Evolutionary conservation across 1,140 invertebrate genomes (phyloP).

Genomic region (Euwallacea fornicatus): DNA sequence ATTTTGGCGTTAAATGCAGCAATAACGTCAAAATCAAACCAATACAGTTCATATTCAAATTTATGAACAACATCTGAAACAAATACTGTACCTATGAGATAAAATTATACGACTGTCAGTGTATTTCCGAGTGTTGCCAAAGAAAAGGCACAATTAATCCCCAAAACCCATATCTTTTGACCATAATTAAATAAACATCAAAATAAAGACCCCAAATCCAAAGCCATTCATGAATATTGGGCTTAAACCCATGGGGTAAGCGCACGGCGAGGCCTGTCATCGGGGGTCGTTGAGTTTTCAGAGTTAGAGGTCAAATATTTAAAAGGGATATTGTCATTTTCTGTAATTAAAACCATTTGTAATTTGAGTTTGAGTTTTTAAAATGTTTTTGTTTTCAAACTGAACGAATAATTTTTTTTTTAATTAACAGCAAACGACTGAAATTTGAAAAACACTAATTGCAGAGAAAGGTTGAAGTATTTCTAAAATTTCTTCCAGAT

Average conservation of each 20-base stretch:
- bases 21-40: slow-evolving; percentile 11
- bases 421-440: too few species aligned
- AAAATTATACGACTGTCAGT: too few species aligned
- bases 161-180: slow-evolving; percentile 28
- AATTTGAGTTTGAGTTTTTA: too few species aligned
- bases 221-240: slow-evolving; percentile 30
- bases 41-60: not conserved
- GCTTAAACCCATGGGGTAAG: slow-evolving; percentile 19
- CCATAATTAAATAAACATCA: slow-evolving; percentile 38
- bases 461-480: too few species aligned
- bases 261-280: slow-evolving; percentile 12
- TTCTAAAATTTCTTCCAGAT: too few species aligned
- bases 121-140: too few species aligned
- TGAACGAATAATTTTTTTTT: too few species aligned
- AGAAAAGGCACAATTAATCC: slow-evolving; percentile 23
- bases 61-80: too few species aligned
- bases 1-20: slow-evolving; percentile 36
- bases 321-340: not conserved
- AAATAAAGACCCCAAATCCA: slow-evolving; percentile 33
- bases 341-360: too few species aligned
- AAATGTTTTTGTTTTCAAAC: too few species aligned
- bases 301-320: not conserved
- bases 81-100: too few species aligned
- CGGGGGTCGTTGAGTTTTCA: slow-evolving; percentile 6
- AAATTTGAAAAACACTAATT: too few species aligned